Conservation (phyloP, 2,888 invertebrate genomes). For the Agriopis marginaria region DNA sequence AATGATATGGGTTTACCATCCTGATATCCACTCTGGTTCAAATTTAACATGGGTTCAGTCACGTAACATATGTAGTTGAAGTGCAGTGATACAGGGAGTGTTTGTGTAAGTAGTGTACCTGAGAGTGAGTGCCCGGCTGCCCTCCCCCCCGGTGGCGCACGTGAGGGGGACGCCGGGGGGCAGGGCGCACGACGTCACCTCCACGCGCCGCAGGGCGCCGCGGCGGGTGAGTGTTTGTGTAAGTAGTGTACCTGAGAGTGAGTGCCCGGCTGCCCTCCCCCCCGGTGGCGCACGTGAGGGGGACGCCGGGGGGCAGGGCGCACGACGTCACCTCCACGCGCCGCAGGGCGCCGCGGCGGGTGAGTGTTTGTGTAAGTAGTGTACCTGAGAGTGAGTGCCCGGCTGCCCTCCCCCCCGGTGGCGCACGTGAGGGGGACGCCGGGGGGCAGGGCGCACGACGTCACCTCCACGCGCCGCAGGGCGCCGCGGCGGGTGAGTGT, state of each 20-base stretch:
- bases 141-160: slow-evolving; percentile 27
- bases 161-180: slow-evolving; percentile 13
- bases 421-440: slow-evolving; percentile 28
- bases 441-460: slow-evolving; percentile 23
- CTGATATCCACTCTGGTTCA: too few relatives aligned
- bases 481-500: slow-evolving; percentile 6
- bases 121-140: slow-evolving; percentile 3
- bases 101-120: not conserved
- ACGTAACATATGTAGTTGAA: too few relatives aligned
- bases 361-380: too few relatives aligned
- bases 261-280: not conserved
- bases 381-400: not conserved
- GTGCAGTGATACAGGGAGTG: too few relatives aligned
- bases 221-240: slow-evolving; percentile 3
- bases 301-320: slow-evolving; percentile 15
- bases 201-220: slow-evolving; percentile 16
- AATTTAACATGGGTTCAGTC: too few relatives aligned
- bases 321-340: slow-evolving; percentile 25
- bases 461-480: slow-evolving; percentile 22
- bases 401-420: not conserved
- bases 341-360: slow-evolving; percentile 17
- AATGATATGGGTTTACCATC: too few relatives aligned
- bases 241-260: not conserved
- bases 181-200: slow-evolving; percentile 22
- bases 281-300: slow-evolving; percentile 25